Conservation (phyloP, 35 echinoderm and acorn worm genomes). For the Acanthaster planci region DNA sequence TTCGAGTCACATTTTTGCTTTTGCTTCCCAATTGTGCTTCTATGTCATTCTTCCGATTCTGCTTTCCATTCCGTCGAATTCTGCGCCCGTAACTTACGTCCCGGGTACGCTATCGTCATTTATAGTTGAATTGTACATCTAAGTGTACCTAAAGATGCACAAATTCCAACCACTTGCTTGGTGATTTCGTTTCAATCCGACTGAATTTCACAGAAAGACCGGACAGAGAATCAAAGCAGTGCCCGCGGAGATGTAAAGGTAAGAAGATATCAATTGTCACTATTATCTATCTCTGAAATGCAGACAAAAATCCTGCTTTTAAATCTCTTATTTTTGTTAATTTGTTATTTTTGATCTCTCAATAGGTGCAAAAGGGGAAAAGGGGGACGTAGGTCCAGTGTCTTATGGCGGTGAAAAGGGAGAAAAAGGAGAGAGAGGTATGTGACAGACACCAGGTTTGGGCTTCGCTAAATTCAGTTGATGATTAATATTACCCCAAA, state of each 20-base stretch:
- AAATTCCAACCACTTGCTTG: too few species aligned
- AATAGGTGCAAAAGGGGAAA: neutral
- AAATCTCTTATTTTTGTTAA: neutral
- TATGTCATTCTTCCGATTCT: too few species aligned
- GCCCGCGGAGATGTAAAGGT: neutral
- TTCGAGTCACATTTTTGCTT: too few species aligned
- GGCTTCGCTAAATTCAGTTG: neutral
- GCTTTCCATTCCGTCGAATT: too few species aligned
- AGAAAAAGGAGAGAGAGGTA: neutral
- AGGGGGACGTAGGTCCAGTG: neutral
- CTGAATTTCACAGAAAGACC: conserved; percentile 10
- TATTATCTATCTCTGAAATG: neutral
- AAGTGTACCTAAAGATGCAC: too few species aligned
- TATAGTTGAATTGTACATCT: too few species aligned
- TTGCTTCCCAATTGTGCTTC: too few species aligned
- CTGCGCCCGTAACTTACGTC: too few species aligned
- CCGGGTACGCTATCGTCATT: too few species aligned
- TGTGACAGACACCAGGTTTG: neutral
- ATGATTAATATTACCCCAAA: neutral
- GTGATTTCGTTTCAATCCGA: too few species aligned
- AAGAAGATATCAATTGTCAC: neutral
- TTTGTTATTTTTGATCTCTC: neutral
- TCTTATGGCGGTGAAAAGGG: conserved; percentile 1
- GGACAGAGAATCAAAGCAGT: neutral
- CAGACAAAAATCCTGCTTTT: neutral